A percentile compares a stretch with the other conserved stretches of the same genome.
phyloP scores from a whole-genome alignment of 92 coral and sea anemone genomes.

The Actinernus sp. region DNA sequence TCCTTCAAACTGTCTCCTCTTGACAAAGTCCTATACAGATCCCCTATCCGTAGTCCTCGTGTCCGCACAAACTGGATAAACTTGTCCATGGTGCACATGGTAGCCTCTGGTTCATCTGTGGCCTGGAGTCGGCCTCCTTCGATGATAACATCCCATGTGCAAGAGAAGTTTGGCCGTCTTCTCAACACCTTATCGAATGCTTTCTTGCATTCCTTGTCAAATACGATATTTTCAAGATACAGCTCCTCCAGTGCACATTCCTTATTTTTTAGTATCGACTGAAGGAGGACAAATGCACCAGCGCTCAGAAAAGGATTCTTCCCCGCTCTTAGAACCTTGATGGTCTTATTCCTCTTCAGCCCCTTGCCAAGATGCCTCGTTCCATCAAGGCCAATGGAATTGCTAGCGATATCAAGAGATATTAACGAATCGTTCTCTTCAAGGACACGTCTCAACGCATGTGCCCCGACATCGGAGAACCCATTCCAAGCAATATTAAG shows the following conservation, averaged over 20 bases:
- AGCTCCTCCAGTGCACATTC: slow-evolving; percentile 48
- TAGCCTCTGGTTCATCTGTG: slow-evolving; percentile 11
- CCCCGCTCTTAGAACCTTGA: slow-evolving; percentile 46
- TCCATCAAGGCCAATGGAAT: slow-evolving; percentile 52
- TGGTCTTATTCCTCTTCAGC: slow-evolving; percentile 49
- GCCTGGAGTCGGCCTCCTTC: slow-evolving; percentile 45
- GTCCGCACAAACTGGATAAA: slow-evolving; percentile 40
- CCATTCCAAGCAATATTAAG: slow-evolving; percentile 69
- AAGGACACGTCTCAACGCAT: slow-evolving; percentile 36
- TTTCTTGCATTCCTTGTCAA: slow-evolving; percentile 55
- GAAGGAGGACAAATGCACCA: slow-evolving; percentile 45
- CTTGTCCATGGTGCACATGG: slow-evolving; percentile 62
- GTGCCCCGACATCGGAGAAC: slow-evolving; percentile 49
- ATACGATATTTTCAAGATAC: slow-evolving; percentile 35
- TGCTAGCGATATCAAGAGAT: slow-evolving; percentile 48
- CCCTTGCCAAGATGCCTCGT: slow-evolving; percentile 62
- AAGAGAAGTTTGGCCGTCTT: slow-evolving; percentile 58
- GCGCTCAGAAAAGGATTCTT: slow-evolving; percentile 61
- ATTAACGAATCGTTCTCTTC: slow-evolving; percentile 42
- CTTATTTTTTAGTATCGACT: slow-evolving; percentile 46
- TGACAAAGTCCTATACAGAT: slow-evolving; percentile 49
- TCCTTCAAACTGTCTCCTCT: slow-evolving; percentile 34
- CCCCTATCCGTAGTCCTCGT: slow-evolving; percentile 62
- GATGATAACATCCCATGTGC: slow-evolving; percentile 53
- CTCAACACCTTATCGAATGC: slow-evolving; percentile 43